Evolutionary conservation across 2,888 invertebrate species (phyloP), one percentile per base, ranked within the genome.

Genomic region (Mystacides longicornis): DNA sequence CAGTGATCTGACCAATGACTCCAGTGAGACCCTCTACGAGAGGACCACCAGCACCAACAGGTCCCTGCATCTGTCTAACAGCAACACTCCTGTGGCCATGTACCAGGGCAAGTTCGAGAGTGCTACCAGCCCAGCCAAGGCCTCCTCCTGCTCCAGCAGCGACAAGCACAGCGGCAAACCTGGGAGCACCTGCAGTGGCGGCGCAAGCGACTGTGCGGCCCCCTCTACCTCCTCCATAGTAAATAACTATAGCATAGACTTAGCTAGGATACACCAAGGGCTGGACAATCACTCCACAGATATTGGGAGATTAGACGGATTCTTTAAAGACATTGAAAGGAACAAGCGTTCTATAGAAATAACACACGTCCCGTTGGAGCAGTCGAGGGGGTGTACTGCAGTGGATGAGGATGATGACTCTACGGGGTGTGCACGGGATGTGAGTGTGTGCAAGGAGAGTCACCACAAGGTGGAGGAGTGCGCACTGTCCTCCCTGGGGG

Each of bases 1-100:
- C 64, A 76, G 77, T 65, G 77, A 77, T 62, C 64, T 77, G 53
- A 75, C 75, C 2, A 77, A 76, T 63, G 58, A 58, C 22, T 60
- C 57, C n/a, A 54, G 43, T 21, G 56, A 56, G 16, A 54, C 9
- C 23, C 14, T 47, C 7, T 37, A 37, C 14, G 37, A 37, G n/a
- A 37, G 37, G 16, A 37, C 16, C n/a, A n/a, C 37, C 3, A 4
- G 37, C 3, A n/a, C n/a, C n/a, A 66, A 19, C 48, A 3, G 37
- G 16, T 37, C 37, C 16, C 37, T 37, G 14, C 37, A 16, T 37
- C n/a, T 37, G 3, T 16, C 37, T 16, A n/a, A n/a, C n/a, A n/a
- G n/a, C n/a, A 37, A 14, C 16, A 37, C 37, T 37, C 37, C 37
- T n/a, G 16, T 37, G 3, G 37, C 37, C 3, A 16, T 23, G n/a